These are phyloP conservation scores for Bellardia bayeri DNA, from an alignment of 2,888 invertebrate genomes.

Conservation along the genomic window DNA sequence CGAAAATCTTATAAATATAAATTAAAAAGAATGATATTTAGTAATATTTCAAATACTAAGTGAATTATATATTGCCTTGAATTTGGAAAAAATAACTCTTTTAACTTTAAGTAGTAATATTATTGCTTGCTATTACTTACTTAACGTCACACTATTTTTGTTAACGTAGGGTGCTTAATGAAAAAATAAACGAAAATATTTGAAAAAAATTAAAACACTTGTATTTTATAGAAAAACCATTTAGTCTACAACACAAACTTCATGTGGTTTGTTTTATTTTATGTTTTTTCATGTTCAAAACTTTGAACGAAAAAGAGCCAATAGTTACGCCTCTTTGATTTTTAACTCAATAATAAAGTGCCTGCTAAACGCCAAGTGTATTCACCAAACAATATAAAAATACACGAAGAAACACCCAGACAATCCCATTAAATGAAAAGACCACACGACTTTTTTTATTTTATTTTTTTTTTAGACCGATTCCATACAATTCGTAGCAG, in stretches of 20 bases:
- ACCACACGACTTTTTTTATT: conserved; percentile 29
- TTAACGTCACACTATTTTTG: not conserved
- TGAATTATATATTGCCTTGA: too few relatives aligned
- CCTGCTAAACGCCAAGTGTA: conserved; percentile 67
- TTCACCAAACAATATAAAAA: conserved; percentile 56
- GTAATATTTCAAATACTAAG: too few relatives aligned
- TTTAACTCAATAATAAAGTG: conserved; percentile 67
- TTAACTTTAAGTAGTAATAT: not conserved
- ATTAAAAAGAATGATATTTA: too few relatives aligned
- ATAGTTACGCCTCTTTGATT: conserved; percentile 71
- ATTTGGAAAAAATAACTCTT: not conserved
- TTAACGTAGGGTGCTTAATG: conserved; percentile 11
- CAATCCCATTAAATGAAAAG: conserved; percentile 55
- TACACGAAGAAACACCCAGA: conserved; percentile 63
- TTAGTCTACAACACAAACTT: conserved; percentile 42
- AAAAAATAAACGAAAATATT: conserved; percentile 38
- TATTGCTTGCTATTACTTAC: too few relatives aligned
- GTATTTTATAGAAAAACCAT: conserved; percentile 52
- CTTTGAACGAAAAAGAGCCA: conserved; percentile 56
- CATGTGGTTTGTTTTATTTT: conserved; percentile 45
- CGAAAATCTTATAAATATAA: not conserved
- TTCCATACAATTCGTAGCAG: conserved; percentile 35
- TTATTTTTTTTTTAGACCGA: not conserved
- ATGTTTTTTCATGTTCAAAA: conserved; percentile 56
- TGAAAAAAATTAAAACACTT: conserved; percentile 37